phyloP scores from a whole-genome alignment of 2,797 vertebrate species.

The Characodon lateralis region DNA sequence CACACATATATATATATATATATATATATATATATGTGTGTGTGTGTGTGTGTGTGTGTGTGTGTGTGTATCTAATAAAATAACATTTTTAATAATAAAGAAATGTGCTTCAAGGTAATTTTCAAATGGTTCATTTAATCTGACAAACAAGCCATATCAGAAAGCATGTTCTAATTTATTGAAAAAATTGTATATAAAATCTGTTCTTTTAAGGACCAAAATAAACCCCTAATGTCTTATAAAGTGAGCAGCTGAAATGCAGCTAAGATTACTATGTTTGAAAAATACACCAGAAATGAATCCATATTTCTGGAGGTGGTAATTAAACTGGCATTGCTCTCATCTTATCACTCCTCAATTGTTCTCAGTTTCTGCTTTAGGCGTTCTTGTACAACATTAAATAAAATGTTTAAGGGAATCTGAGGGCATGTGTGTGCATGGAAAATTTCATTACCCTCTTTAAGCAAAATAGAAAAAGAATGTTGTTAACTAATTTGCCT shows the following conservation, averaged over 20 bases:
- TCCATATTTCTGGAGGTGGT: slow-evolving; percentile 28
- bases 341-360: slow-evolving; percentile 20
- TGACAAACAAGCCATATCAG: too few species aligned
- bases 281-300: slow-evolving; percentile 30
- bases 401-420: slow-evolving; percentile 31
- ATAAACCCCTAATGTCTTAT: background rate
- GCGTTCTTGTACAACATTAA: slow-evolving; percentile 21
- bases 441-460: slow-evolving; percentile 43
- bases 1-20: too few species aligned
- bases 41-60: too few species aligned
- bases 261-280: too few species aligned
- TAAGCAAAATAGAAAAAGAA: slow-evolving; percentile 24
- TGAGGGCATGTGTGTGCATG: slow-evolving; percentile 4
- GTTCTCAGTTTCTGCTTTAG: slow-evolving; percentile 9
- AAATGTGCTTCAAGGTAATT: too few species aligned
- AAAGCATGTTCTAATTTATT: too few species aligned
- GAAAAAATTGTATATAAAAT: too few species aligned
- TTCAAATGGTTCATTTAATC: too few species aligned
- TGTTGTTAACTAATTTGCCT: slow-evolving; percentile 25
- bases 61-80: too few species aligned
- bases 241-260: background rate
- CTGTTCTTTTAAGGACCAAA: background rate
- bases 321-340: slow-evolving; percentile 46
- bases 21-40: too few species aligned
- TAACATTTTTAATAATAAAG: too few species aligned